Conservation (phyloP, 2,888 invertebrate genomes). For the Pilophorus perplexus region DNA sequence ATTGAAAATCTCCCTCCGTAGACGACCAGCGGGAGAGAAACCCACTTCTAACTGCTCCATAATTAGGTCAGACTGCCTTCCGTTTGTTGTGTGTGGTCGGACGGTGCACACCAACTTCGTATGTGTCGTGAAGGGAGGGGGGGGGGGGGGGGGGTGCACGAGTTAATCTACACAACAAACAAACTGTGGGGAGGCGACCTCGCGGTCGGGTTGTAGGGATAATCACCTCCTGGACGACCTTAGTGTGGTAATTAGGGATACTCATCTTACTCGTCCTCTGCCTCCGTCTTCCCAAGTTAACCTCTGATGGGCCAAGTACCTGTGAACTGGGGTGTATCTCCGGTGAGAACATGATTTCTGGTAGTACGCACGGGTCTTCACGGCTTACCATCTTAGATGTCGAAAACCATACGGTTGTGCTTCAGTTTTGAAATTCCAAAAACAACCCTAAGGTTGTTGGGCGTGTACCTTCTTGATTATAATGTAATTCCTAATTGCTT, state of each 20-base stretch:
- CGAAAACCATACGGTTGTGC: too few species aligned
- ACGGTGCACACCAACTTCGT: background rate
- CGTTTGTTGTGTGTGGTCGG: background rate
- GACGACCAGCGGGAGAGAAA: background rate
- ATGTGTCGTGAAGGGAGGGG: background rate
- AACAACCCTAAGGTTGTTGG: too few species aligned
- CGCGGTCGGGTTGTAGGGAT: constrained; percentile 19
- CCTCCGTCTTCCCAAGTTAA: too few species aligned
- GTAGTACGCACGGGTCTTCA: too few species aligned
- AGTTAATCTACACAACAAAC: constrained; percentile 29
- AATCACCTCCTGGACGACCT: constrained; percentile 11
- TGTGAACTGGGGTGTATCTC: too few species aligned
- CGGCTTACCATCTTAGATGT: too few species aligned
- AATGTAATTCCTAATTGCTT: too few species aligned
- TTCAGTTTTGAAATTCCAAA: too few species aligned
- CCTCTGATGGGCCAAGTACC: too few species aligned
- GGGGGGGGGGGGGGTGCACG: background rate
- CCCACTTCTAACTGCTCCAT: constrained; percentile 1
- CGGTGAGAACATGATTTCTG: too few species aligned
- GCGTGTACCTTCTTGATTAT: too few species aligned
- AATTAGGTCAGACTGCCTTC: constrained; percentile 12
- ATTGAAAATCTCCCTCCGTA: constrained; percentile 1
- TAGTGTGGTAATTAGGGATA: constrained; percentile 23
- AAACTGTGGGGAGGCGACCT: background rate
- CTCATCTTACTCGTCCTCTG: constrained; percentile 27